Base-by-base conservation (phyloP, 2,113 vertebrate species). In the Numenius arquata region DNA sequence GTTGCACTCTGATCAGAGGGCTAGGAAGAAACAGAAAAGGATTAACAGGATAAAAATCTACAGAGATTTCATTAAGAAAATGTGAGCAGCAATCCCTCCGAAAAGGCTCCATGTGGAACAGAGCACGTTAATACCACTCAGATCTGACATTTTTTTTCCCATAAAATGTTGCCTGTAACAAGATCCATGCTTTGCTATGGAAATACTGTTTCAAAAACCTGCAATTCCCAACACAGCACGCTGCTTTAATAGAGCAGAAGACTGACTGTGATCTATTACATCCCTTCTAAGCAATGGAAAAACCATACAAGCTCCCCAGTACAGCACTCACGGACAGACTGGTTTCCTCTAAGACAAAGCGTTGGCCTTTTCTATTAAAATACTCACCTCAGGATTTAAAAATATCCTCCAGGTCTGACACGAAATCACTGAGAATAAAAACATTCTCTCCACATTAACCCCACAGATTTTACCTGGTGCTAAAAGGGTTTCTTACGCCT, bases 1-100 rank as follows among this genome's bases (percentile, higher is more conserved):
- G 83, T 59, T 22, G 88, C 25, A 12, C 86, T 88, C 52, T 98
- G 96, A 67, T 83, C 83, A 76, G 75, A 84, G 85, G 84, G 25
- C 97, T 97, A 12, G 13, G 27, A 29, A 56, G 25, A 88, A 75
- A 73, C 13, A 48, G 25, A 53, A 40, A 30, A 16, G 17, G 26
- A 29, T 15, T 29, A 22, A 30, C 1, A 20, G n/a, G 34, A 34
- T 12, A n/a, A 68, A 30, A 55, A 62, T 25, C 38, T 26, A 4
- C 5, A 29, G 47, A 52, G 34, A 18, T 38, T 71, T 58, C 16
- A 15, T 19, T 6, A n/a, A 6, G 50, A 43, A 80, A 52, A 27
- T 20, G 3, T 23, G 43, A 56, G 50, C 2, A 18, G 50, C 12
- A 20, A 17, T 19, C 29, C 8, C 34, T 85, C 30, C 8, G 0